phyloP scores from a whole-genome alignment of 2,888 invertebrate genomes.

The Melinaea menophilus region DNA sequence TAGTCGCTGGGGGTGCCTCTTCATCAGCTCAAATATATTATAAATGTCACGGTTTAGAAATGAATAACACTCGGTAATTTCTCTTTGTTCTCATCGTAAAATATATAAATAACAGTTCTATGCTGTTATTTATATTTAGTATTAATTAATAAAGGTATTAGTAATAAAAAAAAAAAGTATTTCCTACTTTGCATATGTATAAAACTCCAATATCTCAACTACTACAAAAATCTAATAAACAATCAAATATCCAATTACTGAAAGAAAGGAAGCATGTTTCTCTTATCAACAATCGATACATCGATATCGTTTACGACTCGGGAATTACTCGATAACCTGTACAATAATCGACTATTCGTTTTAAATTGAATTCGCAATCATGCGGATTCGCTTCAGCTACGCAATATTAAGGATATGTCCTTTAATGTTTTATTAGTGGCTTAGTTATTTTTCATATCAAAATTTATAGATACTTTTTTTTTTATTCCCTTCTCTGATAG shows the following conservation, averaged over 20 bases:
- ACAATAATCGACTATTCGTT: conserved; percentile 12
- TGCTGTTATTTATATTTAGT: too few species aligned
- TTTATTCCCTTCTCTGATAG: background rate
- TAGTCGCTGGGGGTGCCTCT: too few species aligned
- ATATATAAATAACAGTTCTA: too few species aligned
- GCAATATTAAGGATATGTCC: background rate
- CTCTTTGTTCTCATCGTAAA: too few species aligned
- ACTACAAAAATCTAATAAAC: background rate
- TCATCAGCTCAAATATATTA: too few species aligned
- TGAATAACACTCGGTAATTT: too few species aligned
- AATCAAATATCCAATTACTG: background rate
- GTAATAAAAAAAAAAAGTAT: too few species aligned
- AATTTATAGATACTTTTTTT: background rate
- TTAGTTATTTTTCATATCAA: conserved; percentile 7
- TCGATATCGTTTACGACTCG: conserved; percentile 14
- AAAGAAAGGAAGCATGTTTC: conserved; percentile 3
- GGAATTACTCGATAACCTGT: conserved; percentile 20
- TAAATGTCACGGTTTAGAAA: too few species aligned
- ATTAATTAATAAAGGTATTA: too few species aligned
- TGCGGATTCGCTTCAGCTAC: conserved; percentile 29
- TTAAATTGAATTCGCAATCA: conserved; percentile 32
- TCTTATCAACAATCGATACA: background rate
- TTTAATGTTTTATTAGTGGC: conserved; percentile 9
- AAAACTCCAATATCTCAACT: too few species aligned
- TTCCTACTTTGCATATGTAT: too few species aligned